Evolutionary conservation across 2,797 vertebrate genomes (phyloP), one percentile per base, ranked within the genome.

Genomic region (Acipenser oxyrinchus): DNA sequence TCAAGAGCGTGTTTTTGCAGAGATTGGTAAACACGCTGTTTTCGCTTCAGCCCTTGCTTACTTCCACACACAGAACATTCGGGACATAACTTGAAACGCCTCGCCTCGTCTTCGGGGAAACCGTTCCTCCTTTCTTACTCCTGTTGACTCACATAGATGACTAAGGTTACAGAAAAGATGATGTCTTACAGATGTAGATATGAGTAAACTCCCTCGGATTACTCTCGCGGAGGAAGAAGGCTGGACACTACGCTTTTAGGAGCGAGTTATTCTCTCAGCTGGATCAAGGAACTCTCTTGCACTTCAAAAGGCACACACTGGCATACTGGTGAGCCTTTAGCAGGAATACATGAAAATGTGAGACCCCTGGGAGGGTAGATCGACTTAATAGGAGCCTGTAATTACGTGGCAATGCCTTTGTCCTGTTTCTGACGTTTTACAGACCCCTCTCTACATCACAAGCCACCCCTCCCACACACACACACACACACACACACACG

Each of bases 321-420:
- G 85, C 87, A 85, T 75, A 79, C 77, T 70, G 77, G 73, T 70
- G 79, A 81, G 81, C 74, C 72, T 84, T 80, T 79, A 77, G 77
- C 75, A 76, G 76, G 79, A 78, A 80, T 79, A 82, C 79, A 84
- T 84, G 80, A 86, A 83, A 85, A 79, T 78, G 80, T 81, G 81
- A 83, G 82, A 81, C 87, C 87, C 84, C 77, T 70, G 86, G 83
- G 86, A 87, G 85, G 87, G 83, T 79, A 81, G 79, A 83, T 75
- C 79, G 74, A 76, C 79, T 84, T 88, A 88, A 88, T 86, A 81
- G 84, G 86, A 85, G 87, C 78, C 83, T 87, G 78, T 88, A 90
- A 93, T 93, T 93, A 93, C 89, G 90, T 90, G 91, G 91, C 90
- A 88, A 77, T 78, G 83, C 78, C 78, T 88, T 85, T 83, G 87